Evolutionary conservation across 2,888 invertebrate species (phyloP).

Genomic region (Papilio demoleus): DNA sequence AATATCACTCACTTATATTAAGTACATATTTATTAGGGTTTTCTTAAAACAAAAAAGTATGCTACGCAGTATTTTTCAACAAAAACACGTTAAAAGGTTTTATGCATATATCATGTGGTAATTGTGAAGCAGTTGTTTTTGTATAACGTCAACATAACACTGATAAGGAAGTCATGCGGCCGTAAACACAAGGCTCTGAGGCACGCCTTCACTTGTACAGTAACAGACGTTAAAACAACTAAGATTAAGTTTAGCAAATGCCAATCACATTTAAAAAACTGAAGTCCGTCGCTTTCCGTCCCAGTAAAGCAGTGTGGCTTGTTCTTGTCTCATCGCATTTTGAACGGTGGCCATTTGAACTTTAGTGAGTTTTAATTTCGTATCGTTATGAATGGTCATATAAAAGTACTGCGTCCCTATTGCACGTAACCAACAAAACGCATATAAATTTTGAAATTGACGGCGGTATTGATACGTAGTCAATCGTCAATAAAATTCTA

Average conservation of each 20-base stretch:
- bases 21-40: neutral
- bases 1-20: no score
- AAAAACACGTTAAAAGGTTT: neutral
- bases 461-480: no score
- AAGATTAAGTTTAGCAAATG: neutral
- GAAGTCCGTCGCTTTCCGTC: no score
- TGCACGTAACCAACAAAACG: no score
- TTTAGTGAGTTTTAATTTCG: no score
- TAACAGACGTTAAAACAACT: neutral
- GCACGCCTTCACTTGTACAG: neutral
- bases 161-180: slow-evolving; percentile 10
- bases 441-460: no score
- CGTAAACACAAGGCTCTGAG: slow-evolving; percentile 2
- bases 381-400: no score
- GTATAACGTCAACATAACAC: neutral
- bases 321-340: no score
- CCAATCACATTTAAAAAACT: neutral
- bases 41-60: neutral
- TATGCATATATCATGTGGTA: slow-evolving; percentile 2
- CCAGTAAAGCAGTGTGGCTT: no score
- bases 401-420: no score
- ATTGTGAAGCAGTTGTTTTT: neutral
- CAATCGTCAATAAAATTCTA: no score
- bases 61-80: neutral
- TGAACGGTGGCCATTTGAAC: no score